Evolutionary conservation across 2,113 vertebrate genomes (phyloP), one percentile per base, ranked within the genome.

Genomic region (Gallinago undulata): DNA sequence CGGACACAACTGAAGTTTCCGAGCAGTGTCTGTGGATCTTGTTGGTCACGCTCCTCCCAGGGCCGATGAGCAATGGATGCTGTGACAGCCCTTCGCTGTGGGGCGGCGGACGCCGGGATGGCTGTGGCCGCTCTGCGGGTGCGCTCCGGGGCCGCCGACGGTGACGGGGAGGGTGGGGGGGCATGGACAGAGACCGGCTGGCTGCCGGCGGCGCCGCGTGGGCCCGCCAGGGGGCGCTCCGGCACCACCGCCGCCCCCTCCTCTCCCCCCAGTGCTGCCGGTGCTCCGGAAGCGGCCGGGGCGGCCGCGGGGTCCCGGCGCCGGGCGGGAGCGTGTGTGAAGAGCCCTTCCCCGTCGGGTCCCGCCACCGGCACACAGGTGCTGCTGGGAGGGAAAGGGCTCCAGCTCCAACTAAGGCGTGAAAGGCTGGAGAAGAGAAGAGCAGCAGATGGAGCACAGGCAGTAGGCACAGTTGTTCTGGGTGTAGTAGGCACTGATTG

Each of bases 21-120:
- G 9, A 33, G 23, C 6, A 1, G 50, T 1, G 22, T 1, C 7
- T 1, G 50, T 10, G 30, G 15, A 0, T 10, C 8, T 10, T 5
- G 48, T 5, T 1, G 51, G 19, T 23, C 8, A 7, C 3, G 45
- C 80, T 14, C 18, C 53, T n/a, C 19, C 43, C 24, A 7, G 35
- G 18, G n/a, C 51, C 39, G 9, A 6, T 10, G 23, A 9, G 50
- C 35, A 8, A 5, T 13, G 6, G 11, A 19, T 4, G 17, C 78
- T 22, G 24, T 21, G 2, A 19, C 8, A 33, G 18, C 47, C 66
- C 67, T 39, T 53, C 13, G 5, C 57, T 13, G 16, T 19, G 76
- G 62, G 39, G 33, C 4, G 30, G 30, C 24, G 2, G 9, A n/a
- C 45, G 35, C 64, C n/a, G 6, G 41, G 43, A 45, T 24, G 55